Evolutionary conservation across 2,888 invertebrate genomes (phyloP).

Genomic region (Nowickia ferox): DNA sequence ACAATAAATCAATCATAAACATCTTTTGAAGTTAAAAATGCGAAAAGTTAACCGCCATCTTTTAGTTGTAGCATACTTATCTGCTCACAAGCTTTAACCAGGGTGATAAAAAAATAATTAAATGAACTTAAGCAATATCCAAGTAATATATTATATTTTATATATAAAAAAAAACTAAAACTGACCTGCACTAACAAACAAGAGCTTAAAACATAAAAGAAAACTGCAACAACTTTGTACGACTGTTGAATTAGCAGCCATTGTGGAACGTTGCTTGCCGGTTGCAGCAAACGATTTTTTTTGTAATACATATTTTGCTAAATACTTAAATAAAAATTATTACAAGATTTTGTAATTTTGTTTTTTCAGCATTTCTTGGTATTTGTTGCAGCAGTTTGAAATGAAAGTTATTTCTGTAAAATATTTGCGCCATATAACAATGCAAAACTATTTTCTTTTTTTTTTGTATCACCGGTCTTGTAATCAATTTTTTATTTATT

Average conservation of each 20-base stretch:
- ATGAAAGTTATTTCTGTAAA: constrained; percentile 48
- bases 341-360: constrained; percentile 39
- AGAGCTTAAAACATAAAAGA: neutral
- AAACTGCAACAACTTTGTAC: constrained; percentile 20
- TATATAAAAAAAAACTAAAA: constrained; percentile 9
- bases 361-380: constrained; percentile 17
- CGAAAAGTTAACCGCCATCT: neutral
- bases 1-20: neutral
- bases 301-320: constrained; percentile 14
- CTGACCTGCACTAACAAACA: constrained; percentile 26
- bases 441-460: neutral
- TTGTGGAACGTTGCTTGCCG: constrained; percentile 17
- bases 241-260: constrained; percentile 40
- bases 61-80: neutral
- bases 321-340: constrained; percentile 43
- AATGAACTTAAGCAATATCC: constrained; percentile 15
- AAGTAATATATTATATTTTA: constrained; percentile 12
- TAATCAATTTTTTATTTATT: constrained; percentile 24
- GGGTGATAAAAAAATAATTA: constrained; percentile 2
- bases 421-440: constrained; percentile 7
- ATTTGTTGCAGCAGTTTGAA: constrained; percentile 30
- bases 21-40: neutral
- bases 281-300: constrained; percentile 15
- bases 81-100: neutral
- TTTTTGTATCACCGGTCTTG: neutral